Base-by-base conservation (phyloP, 2,797 vertebrate species). In the Microctenopoma stevenorrisi region DNA sequence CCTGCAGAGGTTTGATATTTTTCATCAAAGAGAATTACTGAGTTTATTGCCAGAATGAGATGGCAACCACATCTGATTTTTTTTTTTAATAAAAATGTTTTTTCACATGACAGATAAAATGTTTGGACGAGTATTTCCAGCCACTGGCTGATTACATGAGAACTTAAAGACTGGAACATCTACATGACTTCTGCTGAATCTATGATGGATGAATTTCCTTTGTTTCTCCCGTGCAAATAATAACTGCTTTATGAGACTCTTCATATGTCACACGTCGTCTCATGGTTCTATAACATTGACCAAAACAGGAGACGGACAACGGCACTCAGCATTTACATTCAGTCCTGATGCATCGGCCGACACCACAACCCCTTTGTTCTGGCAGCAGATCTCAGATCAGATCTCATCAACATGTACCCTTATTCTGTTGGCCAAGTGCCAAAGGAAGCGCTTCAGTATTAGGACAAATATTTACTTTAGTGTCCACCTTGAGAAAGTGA, bases 1-100 rank as follows among this genome's bases (percentile, higher is more conserved):
- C 87, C 85, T 84, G 90, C 84, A 84, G 85, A 90, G 68, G 79
- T 89, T 84, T 71, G 62, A 87, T 48, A 38, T 78, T 87, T 85
- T 80, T 82, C 67, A 63, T 74, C 81, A 75, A 66, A 89, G 65
- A 88, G 74, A 88, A 88, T 88, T 64, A 78, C 83, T 91, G 78
- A 74, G 63, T 69, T 90, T 89, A 83, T 88, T 86, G 81, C 84
- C 81, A 57, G 76, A 86, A 70, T 66, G 59, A 83, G 79, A 82
- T 55, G 30, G 37, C 26, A 49, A 69, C 74, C 63, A 64, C 55
- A 15, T 55, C 12, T 3, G n/a, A n/a, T 7, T 51, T 44, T 33
- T 33, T 35, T 35, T 35, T 35, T 35, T 35, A 35, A 35, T 35
- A 62, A 46, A 53, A 59, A 50, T 48, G 11, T 0, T 56, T 67